Percentiles rank a stretch among this genome's conserved stretches.
phyloP scores from a whole-genome alignment of 2,797 vertebrate species.

The Lacerta viridis region DNA sequence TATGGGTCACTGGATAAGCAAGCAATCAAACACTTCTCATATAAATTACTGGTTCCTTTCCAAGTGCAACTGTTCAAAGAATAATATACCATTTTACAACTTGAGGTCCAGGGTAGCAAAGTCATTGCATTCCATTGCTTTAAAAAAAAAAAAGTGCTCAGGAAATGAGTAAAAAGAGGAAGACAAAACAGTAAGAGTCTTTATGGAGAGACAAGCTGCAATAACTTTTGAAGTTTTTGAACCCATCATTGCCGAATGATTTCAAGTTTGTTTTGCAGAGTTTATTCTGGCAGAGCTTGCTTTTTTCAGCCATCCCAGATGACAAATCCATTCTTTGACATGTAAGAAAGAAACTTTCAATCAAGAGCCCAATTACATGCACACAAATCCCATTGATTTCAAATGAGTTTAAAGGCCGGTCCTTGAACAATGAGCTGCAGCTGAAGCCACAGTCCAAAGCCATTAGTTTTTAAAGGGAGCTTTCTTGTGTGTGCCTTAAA shows the following conservation, averaged over 20 bases:
- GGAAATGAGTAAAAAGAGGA: constrained; percentile 53
- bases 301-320: background rate
- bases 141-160: background rate
- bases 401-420: background rate
- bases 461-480: background rate
- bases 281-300: constrained; percentile 13
- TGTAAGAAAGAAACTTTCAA: constrained; percentile 9
- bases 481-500: background rate
- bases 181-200: constrained; percentile 41
- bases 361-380: background rate
- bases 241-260: constrained; percentile 30
- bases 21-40: constrained; percentile 74
- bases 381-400: background rate
- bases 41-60: constrained; percentile 73
- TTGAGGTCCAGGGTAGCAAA: constrained; percentile 57
- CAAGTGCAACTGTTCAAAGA: constrained; percentile 62
- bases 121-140: constrained; percentile 66
- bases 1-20: constrained; percentile 73
- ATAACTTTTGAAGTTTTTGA: constrained; percentile 45
- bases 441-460: background rate
- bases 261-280: background rate
- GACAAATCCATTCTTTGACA: background rate
- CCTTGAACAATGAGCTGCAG: background rate
- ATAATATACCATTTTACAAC: constrained; percentile 68
- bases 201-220: constrained; percentile 49